Evolutionary conservation across 2,113 vertebrate genomes (phyloP).

Genomic region (Thamnaconus septentrionalis): DNA sequence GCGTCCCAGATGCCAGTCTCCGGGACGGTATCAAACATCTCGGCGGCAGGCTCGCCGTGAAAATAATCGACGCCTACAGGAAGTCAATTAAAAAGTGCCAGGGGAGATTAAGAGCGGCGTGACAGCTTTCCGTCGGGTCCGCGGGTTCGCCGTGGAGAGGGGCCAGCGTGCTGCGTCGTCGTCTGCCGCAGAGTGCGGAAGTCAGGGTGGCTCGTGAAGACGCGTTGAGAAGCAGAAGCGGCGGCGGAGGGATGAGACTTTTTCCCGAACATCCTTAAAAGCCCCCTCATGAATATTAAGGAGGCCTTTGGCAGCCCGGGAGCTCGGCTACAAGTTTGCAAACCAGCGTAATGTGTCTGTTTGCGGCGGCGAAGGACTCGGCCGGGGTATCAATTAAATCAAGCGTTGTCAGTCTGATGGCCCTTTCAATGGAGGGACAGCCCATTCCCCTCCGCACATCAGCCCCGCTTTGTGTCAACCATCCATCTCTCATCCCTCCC

Average conservation of each 20-base stretch:
- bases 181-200: neutral
- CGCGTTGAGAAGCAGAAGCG: conserved; percentile 15
- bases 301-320: conserved; percentile 58
- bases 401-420: conserved; percentile 86
- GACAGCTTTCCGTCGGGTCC: conserved; percentile 76
- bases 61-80: conserved; percentile 91
- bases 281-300: conserved; percentile 75
- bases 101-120: conserved; percentile 90
- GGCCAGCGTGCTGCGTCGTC: conserved; percentile 18
- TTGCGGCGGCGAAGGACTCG: conserved; percentile 85
- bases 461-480: conserved; percentile 92
- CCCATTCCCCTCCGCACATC: conserved; percentile 85
- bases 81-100: conserved; percentile 95
- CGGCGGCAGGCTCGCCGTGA: conserved; percentile 79
- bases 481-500: conserved; percentile 82
- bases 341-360: conserved; percentile 92
- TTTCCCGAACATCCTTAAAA: conserved; percentile 65
- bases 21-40: conserved; percentile 68
- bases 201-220: conserved; percentile 56
- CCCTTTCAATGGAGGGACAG: conserved; percentile 93
- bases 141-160: conserved; percentile 65
- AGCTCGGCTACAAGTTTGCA: conserved; percentile 85
- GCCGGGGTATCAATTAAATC: conserved; percentile 93
- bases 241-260: conserved; percentile 32
- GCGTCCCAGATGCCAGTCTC: conserved; percentile 71